Base-by-base conservation (phyloP, 2,888 invertebrate species). In the Cryptocephalus moraei region DNA sequence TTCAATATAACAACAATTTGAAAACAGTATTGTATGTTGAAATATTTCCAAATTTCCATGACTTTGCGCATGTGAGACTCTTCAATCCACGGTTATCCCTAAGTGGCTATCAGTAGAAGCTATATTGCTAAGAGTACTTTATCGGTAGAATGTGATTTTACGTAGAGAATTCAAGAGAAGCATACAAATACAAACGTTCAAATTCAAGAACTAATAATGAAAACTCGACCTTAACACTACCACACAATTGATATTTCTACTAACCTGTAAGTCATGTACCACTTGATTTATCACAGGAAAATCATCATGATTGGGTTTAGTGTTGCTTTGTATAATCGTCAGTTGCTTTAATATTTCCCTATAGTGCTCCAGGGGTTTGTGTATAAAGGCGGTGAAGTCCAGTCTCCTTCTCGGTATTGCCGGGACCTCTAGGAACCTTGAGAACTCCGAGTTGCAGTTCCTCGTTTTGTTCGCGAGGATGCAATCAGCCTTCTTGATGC, bases 401-500 rank as follows among this genome's bases (percentile, higher is more conserved):
- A 90, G 90, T 55, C 86, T 79, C 67, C 86, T 78, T 54, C 86
- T 77, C 2, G 90, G 89, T 58, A 90, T 84, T 11, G 85, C 80
- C 2, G 90, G 90, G 61, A 85, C 86, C 49, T 83, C 84, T 58
- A 89, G 82, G 65, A 90, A 83, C 47, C 83, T 78, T 44, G 86
- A 82, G 67, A 91, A 91, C 32, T 86, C 84, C 9, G 86, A 81
- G 59, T 86, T 87, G 47, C 80, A 77, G 61, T 84, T 83, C 62
- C 82, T 79, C 39, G 81, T 81, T 64, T 83, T 82, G 63, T 84
- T 84, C 9, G 81, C 89, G 70, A 91, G 74, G 43, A 91, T 82
- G 66, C 89, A 90, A 63, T 90, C 90, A 43, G 90, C 89, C 64
- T 86, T 79, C 66, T 90, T 89, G 52, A 91, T 78, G 51, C 90